Base-by-base conservation (phyloP, 2,888 invertebrate genomes). In the Ophioninae sp. region DNA sequence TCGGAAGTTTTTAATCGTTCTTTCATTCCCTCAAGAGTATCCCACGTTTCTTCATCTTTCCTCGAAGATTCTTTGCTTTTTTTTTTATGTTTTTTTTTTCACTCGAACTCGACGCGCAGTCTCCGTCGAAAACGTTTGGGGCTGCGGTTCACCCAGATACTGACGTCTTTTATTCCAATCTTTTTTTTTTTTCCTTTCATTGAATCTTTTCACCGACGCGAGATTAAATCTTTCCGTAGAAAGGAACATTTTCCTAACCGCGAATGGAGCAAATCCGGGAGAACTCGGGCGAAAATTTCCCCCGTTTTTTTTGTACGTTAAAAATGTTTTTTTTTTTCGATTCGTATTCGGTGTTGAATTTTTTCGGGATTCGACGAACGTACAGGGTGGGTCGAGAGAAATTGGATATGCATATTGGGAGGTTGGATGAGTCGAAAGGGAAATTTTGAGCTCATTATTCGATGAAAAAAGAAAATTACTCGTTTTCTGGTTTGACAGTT, bases 281-380 rank as follows among this genome's bases (percentile, higher is more conserved):
- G 67, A 80, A 83, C 68, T 73, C 79, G 76, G 73, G 63, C 72
- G 72, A 44, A 79, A 76, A 75, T 74, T 75, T 69, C 72, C 67
- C 59, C 67, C 72, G 64, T 74, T 56, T 39, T 67, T 56, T 37
- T 76, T 64, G 64, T 39, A 20, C 56, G 13, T 44, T 78, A 39
- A 72, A 71, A 69, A 58, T 69, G 72, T 75, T 82, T 79, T 79
- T 72, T 61, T 72, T 30, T 61, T 79, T 44, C 17, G 30, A 56
- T 61, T 6, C 30, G 30, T n/a, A 56, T 69, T 51, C 51, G 51
- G 51, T 17, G 51, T 51, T 17, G 51, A 17, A 17, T 51, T 51
- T 17, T 51, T 17, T 6, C 0, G 13, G 17, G 13, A 51, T 51
- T 6, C 17, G 13, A 9, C 17, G 17, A 6, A 17, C 6, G 13